These are phyloP conservation scores for Aptenodytes patagonicus DNA, from an alignment of 2,113 vertebrate species.

Conservation along the genomic window DNA sequence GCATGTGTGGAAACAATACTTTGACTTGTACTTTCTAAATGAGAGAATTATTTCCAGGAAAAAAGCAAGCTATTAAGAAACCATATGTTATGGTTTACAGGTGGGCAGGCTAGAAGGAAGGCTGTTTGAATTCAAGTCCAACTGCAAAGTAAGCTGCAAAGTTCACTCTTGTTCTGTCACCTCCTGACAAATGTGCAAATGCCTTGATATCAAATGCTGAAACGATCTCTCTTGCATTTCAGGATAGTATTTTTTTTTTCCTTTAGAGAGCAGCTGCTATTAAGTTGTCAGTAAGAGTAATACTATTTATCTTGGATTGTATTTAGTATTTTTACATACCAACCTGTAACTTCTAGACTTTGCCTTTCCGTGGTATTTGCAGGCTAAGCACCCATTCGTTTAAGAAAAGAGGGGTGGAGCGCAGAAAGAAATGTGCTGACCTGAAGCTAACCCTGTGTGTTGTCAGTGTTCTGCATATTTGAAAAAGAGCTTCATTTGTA, in stretches of 20 bases:
- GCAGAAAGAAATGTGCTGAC: not conserved
- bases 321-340: conserved; percentile 45
- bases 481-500: conserved; percentile 58
- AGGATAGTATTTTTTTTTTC: conserved; percentile 7
- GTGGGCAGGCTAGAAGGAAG: conserved; percentile 12
- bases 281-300: conserved; percentile 41
- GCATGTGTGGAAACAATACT: conserved; percentile 55
- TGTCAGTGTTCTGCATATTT: conserved; percentile 54
- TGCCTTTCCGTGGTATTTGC: conserved; percentile 18
- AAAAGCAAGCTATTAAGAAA: conserved; percentile 40
- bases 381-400: conserved; percentile 22
- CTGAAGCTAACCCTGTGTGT: conserved; percentile 22
- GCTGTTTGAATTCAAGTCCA: conserved; percentile 31
- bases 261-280: conserved; percentile 43
- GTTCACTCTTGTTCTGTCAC: conserved; percentile 29
- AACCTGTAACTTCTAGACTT: conserved; percentile 42
- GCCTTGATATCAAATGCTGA: conserved; percentile 62
- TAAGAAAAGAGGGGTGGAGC: not conserved
- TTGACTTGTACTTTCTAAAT: conserved; percentile 57
- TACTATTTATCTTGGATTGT: conserved; percentile 37
- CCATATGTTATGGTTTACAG: not conserved
- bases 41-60: conserved; percentile 43
- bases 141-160: conserved; percentile 36
- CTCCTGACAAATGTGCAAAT: conserved; percentile 52
- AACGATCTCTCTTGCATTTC: conserved; percentile 23